phyloP scores from a whole-genome alignment of 2,113 vertebrate genomes.

The Scartelaos histophorus region DNA sequence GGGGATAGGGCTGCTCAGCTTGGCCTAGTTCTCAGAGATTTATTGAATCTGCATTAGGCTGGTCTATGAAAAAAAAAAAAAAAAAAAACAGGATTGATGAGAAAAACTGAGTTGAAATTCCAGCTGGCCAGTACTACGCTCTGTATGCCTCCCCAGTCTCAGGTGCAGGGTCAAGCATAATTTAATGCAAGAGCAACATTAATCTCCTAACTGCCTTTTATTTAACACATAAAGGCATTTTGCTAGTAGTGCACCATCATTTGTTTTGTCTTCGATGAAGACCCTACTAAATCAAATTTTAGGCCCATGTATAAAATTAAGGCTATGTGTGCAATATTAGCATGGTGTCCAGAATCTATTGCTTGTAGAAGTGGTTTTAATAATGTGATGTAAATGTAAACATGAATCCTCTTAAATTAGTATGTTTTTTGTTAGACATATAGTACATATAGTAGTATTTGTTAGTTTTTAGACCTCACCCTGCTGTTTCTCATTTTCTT shows the following conservation, averaged over 20 bases:
- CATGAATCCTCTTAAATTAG: too few relatives aligned
- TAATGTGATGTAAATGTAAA: not conserved
- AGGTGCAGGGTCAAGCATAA: constrained; percentile 36
- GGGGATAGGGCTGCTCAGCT: constrained; percentile 57
- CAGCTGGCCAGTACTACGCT: constrained; percentile 41
- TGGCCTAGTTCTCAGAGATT: constrained; percentile 75
- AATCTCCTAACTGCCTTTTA: constrained; percentile 25
- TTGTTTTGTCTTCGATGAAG: constrained; percentile 13
- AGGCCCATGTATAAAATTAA: constrained; percentile 23
- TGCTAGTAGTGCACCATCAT: constrained; percentile 11
- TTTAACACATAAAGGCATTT: constrained; percentile 25
- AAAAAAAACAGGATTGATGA: constrained; percentile 66
- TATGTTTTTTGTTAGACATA: not conserved
- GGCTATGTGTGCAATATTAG: constrained; percentile 23
- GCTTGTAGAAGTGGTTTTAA: not conserved
- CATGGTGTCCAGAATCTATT: not conserved
- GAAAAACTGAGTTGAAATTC: constrained; percentile 66
- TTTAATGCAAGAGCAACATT: constrained; percentile 44
- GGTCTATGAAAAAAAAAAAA: constrained; percentile 37
- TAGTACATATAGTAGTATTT: not conserved
- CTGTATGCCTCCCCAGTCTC: constrained; percentile 48
- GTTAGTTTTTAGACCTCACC: not conserved
- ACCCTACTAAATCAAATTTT: constrained; percentile 16
- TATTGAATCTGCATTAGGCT: constrained; percentile 71
- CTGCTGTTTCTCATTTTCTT: constrained; percentile 18